Percentiles rank a stretch among this genome's conserved stretches.
These are phyloP conservation scores for Antigone vipio DNA, from an alignment of 2,113 vertebrate genomes.

Conservation along the genomic window DNA sequence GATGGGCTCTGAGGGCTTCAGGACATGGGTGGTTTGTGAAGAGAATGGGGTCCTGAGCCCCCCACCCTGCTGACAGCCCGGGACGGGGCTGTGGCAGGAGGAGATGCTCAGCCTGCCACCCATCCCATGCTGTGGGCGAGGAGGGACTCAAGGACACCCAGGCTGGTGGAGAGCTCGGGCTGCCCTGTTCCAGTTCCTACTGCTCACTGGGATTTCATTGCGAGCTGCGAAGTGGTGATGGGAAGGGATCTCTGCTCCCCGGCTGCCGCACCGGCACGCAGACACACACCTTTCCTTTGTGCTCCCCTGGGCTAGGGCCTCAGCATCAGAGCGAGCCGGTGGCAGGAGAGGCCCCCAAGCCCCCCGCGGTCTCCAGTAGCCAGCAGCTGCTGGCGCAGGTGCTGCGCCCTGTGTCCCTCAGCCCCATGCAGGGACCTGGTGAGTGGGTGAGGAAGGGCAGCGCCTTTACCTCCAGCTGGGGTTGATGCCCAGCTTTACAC, in stretches of 20 bases:
- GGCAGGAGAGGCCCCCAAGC: background rate
- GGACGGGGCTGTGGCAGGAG: background rate
- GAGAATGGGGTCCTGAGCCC: background rate
- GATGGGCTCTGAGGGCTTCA: background rate
- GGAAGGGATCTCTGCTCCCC: background rate
- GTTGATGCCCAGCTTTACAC: background rate
- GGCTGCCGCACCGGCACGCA: accelerated
- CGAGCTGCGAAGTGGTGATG: background rate
- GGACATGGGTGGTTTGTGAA: background rate
- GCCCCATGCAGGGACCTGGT: background rate
- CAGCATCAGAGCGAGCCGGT: accelerated
- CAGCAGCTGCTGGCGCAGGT: background rate
- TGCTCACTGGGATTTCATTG: constrained; percentile 14
- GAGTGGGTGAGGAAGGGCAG: background rate
- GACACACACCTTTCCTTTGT: background rate
- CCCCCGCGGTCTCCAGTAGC: accelerated
- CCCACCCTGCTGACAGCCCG: accelerated
- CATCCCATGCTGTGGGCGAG: accelerated
- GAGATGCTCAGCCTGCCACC: background rate
- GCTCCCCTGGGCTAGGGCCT: background rate
- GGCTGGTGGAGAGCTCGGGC: background rate
- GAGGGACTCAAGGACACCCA: constrained; percentile 16
- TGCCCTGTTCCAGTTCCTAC: constrained; percentile 8
- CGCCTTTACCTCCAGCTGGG: background rate
- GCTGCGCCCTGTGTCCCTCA: background rate